A percentile compares a stretch with the other conserved stretches of the same genome.
phyloP scores from a whole-genome alignment of 2,113 vertebrate genomes.

The Myanophis thanlyinensis region DNA sequence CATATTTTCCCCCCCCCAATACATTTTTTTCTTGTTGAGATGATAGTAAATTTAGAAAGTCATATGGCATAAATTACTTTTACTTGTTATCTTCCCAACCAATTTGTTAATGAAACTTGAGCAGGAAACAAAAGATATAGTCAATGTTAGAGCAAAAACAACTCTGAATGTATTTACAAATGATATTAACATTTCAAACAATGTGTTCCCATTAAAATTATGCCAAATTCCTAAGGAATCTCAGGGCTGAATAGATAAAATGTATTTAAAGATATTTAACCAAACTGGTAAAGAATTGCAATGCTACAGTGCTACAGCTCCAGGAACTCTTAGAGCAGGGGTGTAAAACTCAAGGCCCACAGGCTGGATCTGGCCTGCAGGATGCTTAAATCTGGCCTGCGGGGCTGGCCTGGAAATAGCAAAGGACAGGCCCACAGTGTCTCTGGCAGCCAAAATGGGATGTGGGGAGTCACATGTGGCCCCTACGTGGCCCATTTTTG shows the following conservation, averaged over 20 bases:
- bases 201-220: not conserved
- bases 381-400: too few species aligned
- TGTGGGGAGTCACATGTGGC: too few species aligned
- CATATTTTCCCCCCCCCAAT: constrained; percentile 51
- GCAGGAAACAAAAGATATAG: not conserved
- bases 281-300: not conserved
- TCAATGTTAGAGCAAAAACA: not conserved
- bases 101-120: not conserved
- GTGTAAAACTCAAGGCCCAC: too few species aligned
- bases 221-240: not conserved
- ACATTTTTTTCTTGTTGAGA: not conserved
- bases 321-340: not conserved
- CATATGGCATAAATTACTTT: constrained; percentile 51
- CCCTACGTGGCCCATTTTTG: too few species aligned
- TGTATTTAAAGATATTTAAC: not conserved
- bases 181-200: not conserved
- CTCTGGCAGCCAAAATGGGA: too few species aligned
- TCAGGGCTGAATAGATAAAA: not conserved
- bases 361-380: too few species aligned
- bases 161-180: not conserved
- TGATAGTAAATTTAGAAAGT: constrained; percentile 39
- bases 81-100: not conserved
- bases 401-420: too few species aligned
- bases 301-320: not conserved
- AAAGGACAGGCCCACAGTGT: too few species aligned